Conservation (phyloP, 2,888 invertebrate genomes). For the Deilephila elpenor region DNA sequence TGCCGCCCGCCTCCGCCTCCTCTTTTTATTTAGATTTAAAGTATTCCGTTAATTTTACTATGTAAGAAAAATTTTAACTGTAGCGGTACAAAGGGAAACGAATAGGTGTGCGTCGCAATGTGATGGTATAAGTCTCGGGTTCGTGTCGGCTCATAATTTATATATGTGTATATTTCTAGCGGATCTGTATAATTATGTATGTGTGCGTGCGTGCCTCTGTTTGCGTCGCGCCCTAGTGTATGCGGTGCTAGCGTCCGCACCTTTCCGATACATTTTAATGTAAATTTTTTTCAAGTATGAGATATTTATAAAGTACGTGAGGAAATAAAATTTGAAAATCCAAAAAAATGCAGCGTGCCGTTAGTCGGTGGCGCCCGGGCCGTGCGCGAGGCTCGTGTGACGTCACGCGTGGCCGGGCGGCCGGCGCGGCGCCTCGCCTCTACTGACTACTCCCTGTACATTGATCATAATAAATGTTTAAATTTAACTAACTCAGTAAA, state of each 20-base stretch:
- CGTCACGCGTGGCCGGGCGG: conserved; percentile 34
- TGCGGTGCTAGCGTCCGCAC: conserved; percentile 65
- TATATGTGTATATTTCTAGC: conserved; percentile 66
- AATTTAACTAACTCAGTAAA: conserved; percentile 79
- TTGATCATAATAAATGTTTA: conserved; percentile 76
- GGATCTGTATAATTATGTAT: conserved; percentile 41
- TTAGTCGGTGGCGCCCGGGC: conserved; percentile 38
- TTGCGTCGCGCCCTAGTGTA: conserved; percentile 52
- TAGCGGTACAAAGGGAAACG: conserved; percentile 80
- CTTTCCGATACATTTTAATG: conserved; percentile 79
- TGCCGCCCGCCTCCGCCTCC: conserved; percentile 51
- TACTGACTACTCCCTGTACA: conserved; percentile 61
- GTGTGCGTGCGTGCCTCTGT: conserved; percentile 59
- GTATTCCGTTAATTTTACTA: conserved; percentile 84
- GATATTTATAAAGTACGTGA: conserved; percentile 84
- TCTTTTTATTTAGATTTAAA: conserved; percentile 81
- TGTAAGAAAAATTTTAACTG: conserved; percentile 78
- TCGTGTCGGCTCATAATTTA: conserved; percentile 70
- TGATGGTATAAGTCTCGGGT: conserved; percentile 69
- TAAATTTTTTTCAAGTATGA: conserved; percentile 83
- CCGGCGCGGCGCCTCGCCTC: conserved; percentile 34
- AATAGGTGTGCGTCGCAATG: conserved; percentile 79
- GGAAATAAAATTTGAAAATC: conserved; percentile 73
- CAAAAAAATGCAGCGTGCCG: conserved; percentile 58
- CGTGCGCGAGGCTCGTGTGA: conserved; percentile 31